Evolutionary conservation across 1,140 invertebrate genomes (phyloP), one percentile per base, ranked within the genome.

Genomic region (Galleria mellonella): DNA sequence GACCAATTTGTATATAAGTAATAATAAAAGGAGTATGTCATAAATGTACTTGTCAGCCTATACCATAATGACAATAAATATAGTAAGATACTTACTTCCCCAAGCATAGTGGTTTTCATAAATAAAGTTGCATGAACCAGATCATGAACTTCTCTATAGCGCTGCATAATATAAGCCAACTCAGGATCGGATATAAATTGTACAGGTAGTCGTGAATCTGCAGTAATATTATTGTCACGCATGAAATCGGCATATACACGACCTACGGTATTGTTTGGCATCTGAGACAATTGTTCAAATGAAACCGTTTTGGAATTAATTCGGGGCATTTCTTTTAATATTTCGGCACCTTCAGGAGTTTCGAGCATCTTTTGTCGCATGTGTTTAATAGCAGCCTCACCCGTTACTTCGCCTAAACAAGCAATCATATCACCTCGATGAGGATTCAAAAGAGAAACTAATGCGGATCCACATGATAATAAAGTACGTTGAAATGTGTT

Each of bases 91-190:
- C n/a, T n/a, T 68, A 72, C 72, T 72, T 91, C 89, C 69, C 96
- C 95, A 4, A 98, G 86, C 96, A 99, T 98, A 69, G 96, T 97
- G 5, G 97, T 99, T 9, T 95, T 96, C 95, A 98, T 98, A 43
- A 91, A 90, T 23, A 98, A 88, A 5, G 96, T 81, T 0, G 97
- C 92, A 84, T 99, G 98, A 49, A 96, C 91, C 40, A 99, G 89
- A 87, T 99, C 98, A 79, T 99, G 98, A 10, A 94, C 92, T 87
- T 99, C 97, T 55, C 98, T 91, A 78, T 99, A 99, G 32, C 98
- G 88, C 83, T 97, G 96, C 93, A 99, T 98, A 2, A 99, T 92
- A 87, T 99, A 99, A 11, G 96, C 96, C 41, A 98, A 82, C 51
- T 98, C 92, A 4, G 92, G 82, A 84, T 99, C 94, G 65, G 97